Base-by-base conservation (phyloP, 2,113 vertebrate genomes). In the Chunga burmeisteri region DNA sequence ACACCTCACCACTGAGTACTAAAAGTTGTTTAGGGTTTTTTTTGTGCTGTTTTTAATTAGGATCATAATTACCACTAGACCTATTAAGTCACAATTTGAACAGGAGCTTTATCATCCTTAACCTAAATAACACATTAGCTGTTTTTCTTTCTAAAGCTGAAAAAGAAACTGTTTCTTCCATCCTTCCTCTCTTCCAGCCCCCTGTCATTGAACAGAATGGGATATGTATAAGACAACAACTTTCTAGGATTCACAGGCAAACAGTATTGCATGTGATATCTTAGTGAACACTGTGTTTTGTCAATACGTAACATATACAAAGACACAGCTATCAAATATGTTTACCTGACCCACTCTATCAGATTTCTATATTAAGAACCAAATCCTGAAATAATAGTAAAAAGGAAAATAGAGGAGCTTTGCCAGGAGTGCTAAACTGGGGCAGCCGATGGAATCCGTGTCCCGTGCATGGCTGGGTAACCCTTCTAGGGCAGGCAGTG, bases 21-120 rank as follows among this genome's bases (percentile, higher is more conserved):
- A 91, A 96, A 95, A 92, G 49, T 77, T 90, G 46, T 75, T 91
- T 90, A 61, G 38, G 13, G 1, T 11, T 65, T 68, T 92, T 55
- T 63, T 88, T 89, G 38, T 38, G 38, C 38, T 77, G 20, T 25
- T 95, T 97, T 94, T 90, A 94, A 95, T 94, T 96, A 93, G 74
- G 63, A 88, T 96, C 55, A 83, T 94, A 91, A 96, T 91, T 90
- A 95, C 84, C 66, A 46, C 74, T 77, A 96, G 67, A 82, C 62
- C 50, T 89, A 91, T 95, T 96, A 95, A 94, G 74, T 68, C 79
- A 95, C 53, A 91, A 83, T 90, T 82, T 93, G 78, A 96, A 90
- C 55, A 80, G 81, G 1, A 87, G 73, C 55, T 95, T 91, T 94
- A 94, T 95, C 68, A 88, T 68, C 46, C 52, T 94, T 86, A 91